Evolutionary conservation across 2,113 vertebrate genomes (phyloP).

Genomic region (Chunga burmeisteri): DNA sequence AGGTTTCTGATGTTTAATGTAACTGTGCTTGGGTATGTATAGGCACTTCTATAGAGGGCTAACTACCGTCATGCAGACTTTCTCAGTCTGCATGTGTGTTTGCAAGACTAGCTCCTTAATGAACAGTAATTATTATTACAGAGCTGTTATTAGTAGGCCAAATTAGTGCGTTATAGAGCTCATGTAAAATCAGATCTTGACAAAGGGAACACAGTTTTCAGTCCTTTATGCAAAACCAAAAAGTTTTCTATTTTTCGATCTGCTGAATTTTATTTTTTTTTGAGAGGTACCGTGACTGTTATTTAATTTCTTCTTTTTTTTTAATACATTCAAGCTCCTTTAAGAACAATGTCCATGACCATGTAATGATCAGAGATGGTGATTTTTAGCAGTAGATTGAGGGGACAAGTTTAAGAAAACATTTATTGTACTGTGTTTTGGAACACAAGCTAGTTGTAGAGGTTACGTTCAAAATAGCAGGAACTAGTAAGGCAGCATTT

Average conservation of each 20-base stretch:
- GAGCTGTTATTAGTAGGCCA: neutral
- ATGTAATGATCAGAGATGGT: neutral
- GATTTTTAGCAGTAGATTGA: neutral
- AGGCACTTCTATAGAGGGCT: neutral
- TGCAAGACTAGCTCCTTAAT: neutral
- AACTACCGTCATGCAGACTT: neutral
- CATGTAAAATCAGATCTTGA: neutral
- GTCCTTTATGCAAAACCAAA: neutral
- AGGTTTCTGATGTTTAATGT: neutral
- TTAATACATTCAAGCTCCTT: neutral
- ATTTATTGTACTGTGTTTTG: slow-evolving; percentile 39
- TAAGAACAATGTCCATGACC: neutral
- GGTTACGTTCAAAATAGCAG: slow-evolving; percentile 64
- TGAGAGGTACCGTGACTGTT: neutral
- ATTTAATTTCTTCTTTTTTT: neutral
- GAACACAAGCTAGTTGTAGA: slow-evolving; percentile 49
- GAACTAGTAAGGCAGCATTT: slow-evolving; percentile 69
- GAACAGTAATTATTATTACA: neutral
- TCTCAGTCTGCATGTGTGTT: neutral
- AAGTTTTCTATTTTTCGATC: neutral
- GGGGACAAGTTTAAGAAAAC: slow-evolving; percentile 39
- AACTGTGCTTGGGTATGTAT: neutral
- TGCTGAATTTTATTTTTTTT: neutral
- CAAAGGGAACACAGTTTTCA: neutral
- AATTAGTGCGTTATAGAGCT: neutral